Percentiles rank a stretch among this genome's conserved stretches.
Conservation (phyloP, 2,113 vertebrate species). For the Nanorana parkeri region DNA sequence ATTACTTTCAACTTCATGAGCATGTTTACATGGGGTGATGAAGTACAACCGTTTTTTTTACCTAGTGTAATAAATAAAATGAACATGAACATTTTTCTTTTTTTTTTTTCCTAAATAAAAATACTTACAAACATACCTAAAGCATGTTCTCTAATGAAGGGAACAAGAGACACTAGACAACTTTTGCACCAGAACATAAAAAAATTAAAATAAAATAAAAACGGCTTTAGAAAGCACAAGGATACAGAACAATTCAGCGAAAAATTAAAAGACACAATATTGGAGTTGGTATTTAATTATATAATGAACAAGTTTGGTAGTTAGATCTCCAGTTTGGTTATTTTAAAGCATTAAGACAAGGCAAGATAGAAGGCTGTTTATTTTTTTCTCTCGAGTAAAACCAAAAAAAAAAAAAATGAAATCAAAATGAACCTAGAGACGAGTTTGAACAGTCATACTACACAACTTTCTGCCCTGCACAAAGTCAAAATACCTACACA, state of each 20-base stretch:
- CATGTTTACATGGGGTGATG: conserved; percentile 92
- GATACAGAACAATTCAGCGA: conserved; percentile 96
- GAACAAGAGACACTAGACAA: conserved; percentile 95
- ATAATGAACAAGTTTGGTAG: conserved; percentile 93
- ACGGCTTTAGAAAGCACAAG: conserved; percentile 91
- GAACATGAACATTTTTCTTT: conserved; percentile 82
- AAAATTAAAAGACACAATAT: conserved; percentile 94
- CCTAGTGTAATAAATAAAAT: conserved; percentile 97
- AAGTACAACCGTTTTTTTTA: conserved; percentile 92
- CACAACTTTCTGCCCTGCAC: conserved; percentile 92
- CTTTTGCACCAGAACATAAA: conserved; percentile 87
- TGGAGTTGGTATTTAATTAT: conserved; percentile 92
- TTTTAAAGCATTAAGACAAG: conserved; percentile 99
- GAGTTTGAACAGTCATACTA: conserved; percentile 87
- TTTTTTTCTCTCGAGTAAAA: conserved; percentile 83
- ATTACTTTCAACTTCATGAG: conserved; percentile 98
- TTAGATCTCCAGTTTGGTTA: conserved; percentile 99
- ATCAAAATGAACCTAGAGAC: conserved; percentile 55
- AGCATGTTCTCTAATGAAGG: conserved; percentile 88
- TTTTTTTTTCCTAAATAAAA: conserved; percentile 88
- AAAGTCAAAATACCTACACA: conserved; percentile 88
- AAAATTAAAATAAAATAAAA: conserved; percentile 60
- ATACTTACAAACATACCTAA: conserved; percentile 94
- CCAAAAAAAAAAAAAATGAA: conserved; percentile 73
- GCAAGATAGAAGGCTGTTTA: conserved; percentile 98